Base-by-base conservation (phyloP, 2,888 invertebrate species). In the Priapulus caudatus region DNA sequence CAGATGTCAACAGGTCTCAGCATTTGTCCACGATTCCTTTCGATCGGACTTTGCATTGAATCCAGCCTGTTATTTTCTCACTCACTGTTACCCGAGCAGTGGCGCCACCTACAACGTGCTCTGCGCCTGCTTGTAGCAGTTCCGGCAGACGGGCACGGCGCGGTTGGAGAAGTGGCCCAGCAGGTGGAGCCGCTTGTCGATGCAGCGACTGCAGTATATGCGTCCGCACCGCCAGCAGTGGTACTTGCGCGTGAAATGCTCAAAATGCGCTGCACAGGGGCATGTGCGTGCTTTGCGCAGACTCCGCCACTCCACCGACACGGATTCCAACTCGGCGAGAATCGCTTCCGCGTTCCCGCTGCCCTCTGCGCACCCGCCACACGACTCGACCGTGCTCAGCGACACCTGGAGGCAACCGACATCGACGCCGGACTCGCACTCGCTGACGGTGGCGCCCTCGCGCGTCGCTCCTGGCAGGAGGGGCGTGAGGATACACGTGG, bases 191-290 rank as follows among this genome's bases (percentile, higher is more conserved):
- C 63, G 64, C 19, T 66, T 62, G 43, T 67, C 66, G 20, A 69
- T 68, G 60, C 71, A 71, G 4, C 69, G 59, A 3, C 62, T 64
- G 58, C 71, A 71, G 61, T 65, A 70, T 48, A 70, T 66, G 20
- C 66, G 60, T 54, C 71, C 71, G 58, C 71, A 71, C 53, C 63
- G 63, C 67, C 69, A 69, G 60, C 71, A 71, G 59, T 70, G 70
- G 60, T 67, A 65, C 69, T 71, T 69, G 61, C 66, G 67, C 43
- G 63, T 65, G 59, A 64, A 65, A 53, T 66, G 64, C 54, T 69
- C 68, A 63, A 69, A 69, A 3, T 69, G 69, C 49, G 65, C 63
- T 49, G 69, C 65, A 63, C 70, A 70, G 57, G 64, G 65, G 56
- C 69, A 69, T 56, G 59, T 65, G 23, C 60, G 59, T 15, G 66